Evolutionary conservation across 2,888 invertebrate genomes (phyloP).

Genomic region (Rhingia campestris): DNA sequence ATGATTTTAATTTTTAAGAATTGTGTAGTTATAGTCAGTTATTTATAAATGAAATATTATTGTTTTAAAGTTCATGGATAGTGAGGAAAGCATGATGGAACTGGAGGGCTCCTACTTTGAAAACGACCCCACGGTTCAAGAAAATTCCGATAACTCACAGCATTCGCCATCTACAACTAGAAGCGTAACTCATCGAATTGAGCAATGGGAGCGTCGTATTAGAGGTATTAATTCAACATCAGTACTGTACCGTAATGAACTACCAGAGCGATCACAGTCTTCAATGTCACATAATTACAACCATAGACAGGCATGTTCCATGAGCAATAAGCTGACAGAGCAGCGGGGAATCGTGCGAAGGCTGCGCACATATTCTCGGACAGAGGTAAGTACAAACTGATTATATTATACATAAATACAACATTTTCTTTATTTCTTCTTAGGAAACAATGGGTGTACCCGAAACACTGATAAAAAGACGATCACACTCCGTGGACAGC

Average conservation of each 20-base stretch:
- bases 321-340: slow-evolving; percentile 80
- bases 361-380: slow-evolving; percentile 14
- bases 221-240: slow-evolving; percentile 43
- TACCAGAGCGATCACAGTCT: slow-evolving; percentile 81
- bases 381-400: slow-evolving; percentile 25
- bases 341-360: slow-evolving; percentile 78
- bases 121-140: not conserved
- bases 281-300: slow-evolving; percentile 79
- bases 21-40: not conserved
- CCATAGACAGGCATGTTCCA: slow-evolving; percentile 77
- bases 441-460: slow-evolving; percentile 72
- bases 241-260: slow-evolving; percentile 76
- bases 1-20: not conserved
- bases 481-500: slow-evolving; percentile 80
- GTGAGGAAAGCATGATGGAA: slow-evolving; percentile 92
- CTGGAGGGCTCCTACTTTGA: slow-evolving; percentile 83
- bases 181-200: slow-evolving; percentile 55
- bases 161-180: not conserved
- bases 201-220: slow-evolving; percentile 54
- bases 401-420: not conserved
- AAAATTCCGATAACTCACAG: not conserved
- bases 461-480: slow-evolving; percentile 78
- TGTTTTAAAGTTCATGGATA: slow-evolving; percentile 88
- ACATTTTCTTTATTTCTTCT: slow-evolving; percentile 5
- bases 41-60: not conserved